phyloP scores from a whole-genome alignment of 2,888 invertebrate genomes.

The Coleophora deauratella region DNA sequence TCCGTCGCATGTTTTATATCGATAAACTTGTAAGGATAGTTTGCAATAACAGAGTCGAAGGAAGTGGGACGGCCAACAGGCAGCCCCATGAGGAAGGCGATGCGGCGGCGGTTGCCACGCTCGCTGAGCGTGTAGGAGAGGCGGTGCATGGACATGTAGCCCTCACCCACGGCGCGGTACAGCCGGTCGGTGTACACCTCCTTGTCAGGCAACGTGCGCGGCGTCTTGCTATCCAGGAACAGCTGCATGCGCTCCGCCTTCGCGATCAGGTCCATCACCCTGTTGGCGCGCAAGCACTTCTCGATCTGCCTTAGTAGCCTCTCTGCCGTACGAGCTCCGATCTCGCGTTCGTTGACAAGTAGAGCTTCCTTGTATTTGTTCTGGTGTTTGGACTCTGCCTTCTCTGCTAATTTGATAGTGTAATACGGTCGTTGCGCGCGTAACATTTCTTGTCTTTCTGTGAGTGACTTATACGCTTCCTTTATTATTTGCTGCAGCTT shows the following conservation, averaged over 20 bases:
- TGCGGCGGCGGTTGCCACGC: conserved; percentile 56
- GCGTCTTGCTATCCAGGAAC: conserved; percentile 55
- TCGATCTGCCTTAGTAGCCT: conserved; percentile 47
- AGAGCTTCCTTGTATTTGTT: conserved; percentile 49
- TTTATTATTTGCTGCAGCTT: conserved; percentile 36
- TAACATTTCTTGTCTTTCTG: conserved; percentile 59
- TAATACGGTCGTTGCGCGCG: conserved; percentile 61
- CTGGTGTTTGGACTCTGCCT: conserved; percentile 54
- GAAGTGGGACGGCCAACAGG: conserved; percentile 54
- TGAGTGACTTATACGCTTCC: conserved; percentile 49
- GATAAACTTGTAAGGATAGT: conserved; percentile 58
- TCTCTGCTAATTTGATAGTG: conserved; percentile 55
- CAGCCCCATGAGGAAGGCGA: conserved; percentile 62
- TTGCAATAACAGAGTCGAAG: conserved; percentile 65
- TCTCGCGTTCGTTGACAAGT: conserved; percentile 48
- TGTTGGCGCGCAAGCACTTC: conserved; percentile 41
- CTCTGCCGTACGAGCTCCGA: conserved; percentile 51
- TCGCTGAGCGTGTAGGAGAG: conserved; percentile 60
- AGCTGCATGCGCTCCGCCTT: conserved; percentile 63
- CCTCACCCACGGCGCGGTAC: conserved; percentile 59
- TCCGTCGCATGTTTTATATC: conserved; percentile 53
- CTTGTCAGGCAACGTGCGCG: conserved; percentile 56
- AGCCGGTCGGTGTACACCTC: conserved; percentile 54
- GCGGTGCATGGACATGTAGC: conserved; percentile 52
- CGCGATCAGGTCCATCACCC: conserved; percentile 52